phyloP scores from a whole-genome alignment of 2,113 vertebrate genomes.

The Triplophysa siluroides region DNA sequence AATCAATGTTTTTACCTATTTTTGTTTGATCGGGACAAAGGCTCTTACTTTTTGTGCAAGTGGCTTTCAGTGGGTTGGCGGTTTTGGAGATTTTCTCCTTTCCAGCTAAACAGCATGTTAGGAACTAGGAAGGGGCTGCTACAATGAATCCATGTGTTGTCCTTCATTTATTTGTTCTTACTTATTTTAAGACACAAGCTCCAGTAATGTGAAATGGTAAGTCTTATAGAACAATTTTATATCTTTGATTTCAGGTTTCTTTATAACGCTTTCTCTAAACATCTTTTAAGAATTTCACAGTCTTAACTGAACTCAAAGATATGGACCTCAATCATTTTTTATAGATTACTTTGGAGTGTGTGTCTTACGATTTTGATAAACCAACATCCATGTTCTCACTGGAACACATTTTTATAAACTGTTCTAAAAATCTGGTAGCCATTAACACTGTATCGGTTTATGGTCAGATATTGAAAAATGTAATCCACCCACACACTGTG shows the following conservation, averaged over 20 bases:
- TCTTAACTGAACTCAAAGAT: too few relatives aligned
- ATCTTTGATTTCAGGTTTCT: constrained; percentile 51
- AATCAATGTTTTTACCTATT: neutral
- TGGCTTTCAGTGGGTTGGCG: neutral
- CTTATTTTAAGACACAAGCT: constrained; percentile 66
- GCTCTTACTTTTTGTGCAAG: neutral
- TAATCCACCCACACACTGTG: neutral
- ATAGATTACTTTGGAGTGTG: neutral
- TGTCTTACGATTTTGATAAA: neutral
- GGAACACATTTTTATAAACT: neutral
- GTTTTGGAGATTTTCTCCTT: neutral
- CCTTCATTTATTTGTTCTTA: constrained; percentile 67
- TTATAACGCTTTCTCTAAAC: constrained; percentile 40
- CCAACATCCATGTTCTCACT: neutral
- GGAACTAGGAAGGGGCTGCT: constrained; percentile 51
- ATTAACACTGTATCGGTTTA: neutral
- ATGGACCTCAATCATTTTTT: too few relatives aligned
- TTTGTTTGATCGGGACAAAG: too few relatives aligned
- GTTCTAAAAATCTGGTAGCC: neutral
- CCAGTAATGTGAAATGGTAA: constrained; percentile 55
- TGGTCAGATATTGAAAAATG: neutral
- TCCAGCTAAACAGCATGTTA: constrained; percentile 36
- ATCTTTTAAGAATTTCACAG: too few relatives aligned
- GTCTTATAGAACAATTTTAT: constrained; percentile 59
- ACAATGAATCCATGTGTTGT: constrained; percentile 61